Percentiles rank a stretch among this genome's conserved stretches.
Evolutionary conservation across 2,888 invertebrate species (phyloP).

Genomic region (Panorpa germanica): DNA sequence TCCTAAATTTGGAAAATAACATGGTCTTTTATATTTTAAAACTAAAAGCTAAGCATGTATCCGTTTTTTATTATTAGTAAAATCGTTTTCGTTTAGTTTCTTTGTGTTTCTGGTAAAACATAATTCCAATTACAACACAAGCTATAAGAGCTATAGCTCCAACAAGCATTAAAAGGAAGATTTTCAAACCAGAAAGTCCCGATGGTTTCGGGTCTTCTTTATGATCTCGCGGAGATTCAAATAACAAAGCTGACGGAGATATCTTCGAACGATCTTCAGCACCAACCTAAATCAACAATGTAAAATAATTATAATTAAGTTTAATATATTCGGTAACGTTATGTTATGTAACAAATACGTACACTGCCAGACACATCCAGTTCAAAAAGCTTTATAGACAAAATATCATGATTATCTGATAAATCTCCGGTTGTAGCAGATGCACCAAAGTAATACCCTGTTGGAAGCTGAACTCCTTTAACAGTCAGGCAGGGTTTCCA

Average conservation of each 20-base stretch:
- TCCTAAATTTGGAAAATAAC: no score
- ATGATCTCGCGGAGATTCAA: constrained; percentile 82
- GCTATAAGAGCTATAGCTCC: constrained; percentile 69
- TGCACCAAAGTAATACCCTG: constrained; percentile 86
- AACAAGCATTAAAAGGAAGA: constrained; percentile 73
- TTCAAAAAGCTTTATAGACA: constrained; percentile 82
- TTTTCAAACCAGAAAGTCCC: constrained; percentile 75
- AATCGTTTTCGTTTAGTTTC: constrained; percentile 79
- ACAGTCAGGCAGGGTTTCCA: constrained; percentile 92
- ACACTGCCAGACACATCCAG: constrained; percentile 36
- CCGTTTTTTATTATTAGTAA: no score
- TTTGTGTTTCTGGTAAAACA: constrained; percentile 85
- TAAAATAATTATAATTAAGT: constrained; percentile 7
- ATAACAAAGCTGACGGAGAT: constrained; percentile 72
- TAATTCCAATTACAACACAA: constrained; percentile 70
- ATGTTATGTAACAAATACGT: background rate
- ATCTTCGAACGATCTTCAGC: constrained; percentile 67
- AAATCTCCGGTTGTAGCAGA: constrained; percentile 95
- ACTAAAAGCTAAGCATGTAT: no score
- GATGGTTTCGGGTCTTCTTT: constrained; percentile 73
- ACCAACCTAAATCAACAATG: constrained; percentile 18
- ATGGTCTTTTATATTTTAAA: no score
- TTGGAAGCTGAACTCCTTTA: constrained; percentile 76
- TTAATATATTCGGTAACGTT: constrained; percentile 2
- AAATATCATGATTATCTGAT: constrained; percentile 89